A percentile compares a stretch with the other conserved stretches of the same genome.
These are phyloP conservation scores for Macrophya annulata DNA, from an alignment of 2,888 invertebrate species.

Conservation along the genomic window DNA sequence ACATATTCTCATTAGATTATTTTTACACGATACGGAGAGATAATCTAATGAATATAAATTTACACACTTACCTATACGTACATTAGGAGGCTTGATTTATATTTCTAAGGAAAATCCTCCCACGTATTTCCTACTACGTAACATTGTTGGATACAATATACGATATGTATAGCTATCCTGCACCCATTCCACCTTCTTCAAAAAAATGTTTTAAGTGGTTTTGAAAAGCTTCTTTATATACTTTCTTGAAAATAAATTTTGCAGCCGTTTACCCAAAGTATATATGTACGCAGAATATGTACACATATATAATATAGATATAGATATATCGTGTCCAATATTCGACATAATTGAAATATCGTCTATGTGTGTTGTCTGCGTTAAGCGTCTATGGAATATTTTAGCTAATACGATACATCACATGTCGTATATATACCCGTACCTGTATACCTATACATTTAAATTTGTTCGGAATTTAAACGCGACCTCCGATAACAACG, in stretches of 20 bases:
- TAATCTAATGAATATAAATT: no score
- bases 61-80: no score
- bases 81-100: neutral
- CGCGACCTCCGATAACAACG: constrained; percentile 37
- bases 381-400: neutral
- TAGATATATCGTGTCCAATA: no score
- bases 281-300: neutral
- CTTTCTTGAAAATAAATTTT: no score
- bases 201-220: neutral
- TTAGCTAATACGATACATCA: neutral
- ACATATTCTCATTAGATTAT: neutral
- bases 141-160: neutral
- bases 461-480: constrained; percentile 1
- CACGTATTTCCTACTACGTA: neutral
- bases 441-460: neutral
- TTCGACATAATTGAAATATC: neutral
- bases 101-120: neutral
- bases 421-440: neutral
- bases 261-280: neutral
- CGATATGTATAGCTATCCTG: neutral
- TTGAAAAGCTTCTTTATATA: neutral
- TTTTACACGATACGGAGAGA: neutral
- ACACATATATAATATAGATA: no score
- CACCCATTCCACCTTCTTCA: no score
- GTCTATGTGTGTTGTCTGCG: neutral